These are phyloP conservation scores for Stenopsyche tienmushanensis DNA, from an alignment of 1,140 invertebrate genomes.

Conservation along the genomic window DNA sequence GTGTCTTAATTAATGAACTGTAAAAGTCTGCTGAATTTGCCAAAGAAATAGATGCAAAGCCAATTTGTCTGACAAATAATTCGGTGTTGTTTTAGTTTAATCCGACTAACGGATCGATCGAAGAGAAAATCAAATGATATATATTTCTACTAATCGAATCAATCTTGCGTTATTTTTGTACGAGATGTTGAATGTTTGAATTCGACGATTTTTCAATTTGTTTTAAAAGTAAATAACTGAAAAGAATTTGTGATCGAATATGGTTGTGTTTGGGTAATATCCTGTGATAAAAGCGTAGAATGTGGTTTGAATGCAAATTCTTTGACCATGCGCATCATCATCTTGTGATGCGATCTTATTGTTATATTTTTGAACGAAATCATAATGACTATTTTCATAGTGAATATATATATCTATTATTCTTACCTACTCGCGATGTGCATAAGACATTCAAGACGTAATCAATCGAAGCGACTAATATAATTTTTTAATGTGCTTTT, in stretches of 20 bases:
- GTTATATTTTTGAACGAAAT: conserved; percentile 8
- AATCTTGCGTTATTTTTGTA: too few species aligned
- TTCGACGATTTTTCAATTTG: too few species aligned
- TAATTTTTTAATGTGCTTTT: conserved; percentile 10
- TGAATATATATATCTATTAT: conserved; percentile 22
- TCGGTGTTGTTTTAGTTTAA: too few species aligned
- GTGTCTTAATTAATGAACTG: conserved; percentile 10
- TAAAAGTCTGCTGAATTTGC: conserved; percentile 22
- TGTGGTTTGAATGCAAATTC: conserved; percentile 20
- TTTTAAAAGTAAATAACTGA: conserved; percentile 6
- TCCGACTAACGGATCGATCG: too few species aligned
- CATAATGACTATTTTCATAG: conserved; percentile 19
- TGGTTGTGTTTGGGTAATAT: conserved; percentile 36
- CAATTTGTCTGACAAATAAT: conserved; percentile 12
- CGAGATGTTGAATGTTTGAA: too few species aligned
- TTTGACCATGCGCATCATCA: conserved; percentile 6
- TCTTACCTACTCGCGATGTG: conserved; percentile 24
- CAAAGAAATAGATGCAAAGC: conserved; percentile 14
- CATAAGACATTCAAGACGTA: conserved; percentile 18
- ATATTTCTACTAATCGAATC: too few species aligned
- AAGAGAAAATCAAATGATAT: too few species aligned
- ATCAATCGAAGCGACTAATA: conserved; percentile 16
- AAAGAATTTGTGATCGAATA: conserved; percentile 38
- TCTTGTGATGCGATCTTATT: conserved; percentile 14
- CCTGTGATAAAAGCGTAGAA: conserved; percentile 35